A percentile compares a stretch with the other conserved stretches of the same genome.
Conservation (phyloP, 92 coral and sea anemone species). For the Nematostella vectensis region DNA sequence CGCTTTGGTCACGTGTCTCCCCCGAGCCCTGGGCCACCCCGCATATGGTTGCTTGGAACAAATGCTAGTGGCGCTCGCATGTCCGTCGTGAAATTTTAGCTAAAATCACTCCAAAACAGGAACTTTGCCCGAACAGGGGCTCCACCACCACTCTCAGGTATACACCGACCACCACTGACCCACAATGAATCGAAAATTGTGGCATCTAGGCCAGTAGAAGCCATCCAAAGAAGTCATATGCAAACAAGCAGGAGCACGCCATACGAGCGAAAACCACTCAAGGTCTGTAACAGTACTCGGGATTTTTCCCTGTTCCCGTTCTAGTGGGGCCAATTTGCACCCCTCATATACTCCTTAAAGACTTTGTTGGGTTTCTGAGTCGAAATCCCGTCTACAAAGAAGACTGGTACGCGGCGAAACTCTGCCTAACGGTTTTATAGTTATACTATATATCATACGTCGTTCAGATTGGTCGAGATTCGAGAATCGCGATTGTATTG, state of each 20-base stretch:
- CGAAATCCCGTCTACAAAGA: too few relatives aligned
- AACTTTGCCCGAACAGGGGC: constrained; percentile 82
- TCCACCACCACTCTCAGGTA: constrained; percentile 63
- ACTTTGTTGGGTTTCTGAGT: constrained; percentile 10
- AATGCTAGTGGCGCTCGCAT: constrained; percentile 99
- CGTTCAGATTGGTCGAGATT: constrained; percentile 6
- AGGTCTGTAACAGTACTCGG: constrained; percentile 42
- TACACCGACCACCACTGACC: constrained; percentile 54
- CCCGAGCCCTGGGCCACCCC: constrained; percentile 87
- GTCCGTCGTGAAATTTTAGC: constrained; percentile 98
- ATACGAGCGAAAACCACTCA: constrained; percentile 64
- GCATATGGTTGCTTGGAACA: constrained; percentile 96
- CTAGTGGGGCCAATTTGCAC: constrained; percentile 58
- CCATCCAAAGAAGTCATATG: constrained; percentile 63
- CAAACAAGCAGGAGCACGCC: constrained; percentile 81
- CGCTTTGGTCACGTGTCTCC: constrained; percentile 54
- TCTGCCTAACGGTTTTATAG: too few relatives aligned
- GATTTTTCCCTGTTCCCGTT: constrained; percentile 48
- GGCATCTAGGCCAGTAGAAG: constrained; percentile 46
- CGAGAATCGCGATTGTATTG: constrained; percentile 2
- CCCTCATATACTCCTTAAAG: constrained; percentile 31
- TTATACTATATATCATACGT: background rate
- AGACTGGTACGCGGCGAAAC: too few relatives aligned
- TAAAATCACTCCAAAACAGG: constrained; percentile 99
- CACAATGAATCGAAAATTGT: constrained; percentile 55